These are phyloP conservation scores for Gari tellinella DNA, from an alignment of 2,888 invertebrate species.

Conservation along the genomic window DNA sequence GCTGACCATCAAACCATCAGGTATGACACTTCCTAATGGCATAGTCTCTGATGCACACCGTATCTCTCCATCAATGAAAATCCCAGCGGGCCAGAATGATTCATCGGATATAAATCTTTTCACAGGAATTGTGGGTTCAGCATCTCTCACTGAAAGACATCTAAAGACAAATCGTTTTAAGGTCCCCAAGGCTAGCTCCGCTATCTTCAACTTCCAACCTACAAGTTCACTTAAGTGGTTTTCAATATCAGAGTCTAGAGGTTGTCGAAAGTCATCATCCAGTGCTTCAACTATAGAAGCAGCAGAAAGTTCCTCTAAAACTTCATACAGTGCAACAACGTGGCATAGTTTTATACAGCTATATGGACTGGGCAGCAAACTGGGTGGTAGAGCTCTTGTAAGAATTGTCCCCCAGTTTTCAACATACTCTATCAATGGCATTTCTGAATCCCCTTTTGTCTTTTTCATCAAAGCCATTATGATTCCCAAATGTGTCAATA, in stretches of 20 bases:
- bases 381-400: slow-evolving; percentile 29
- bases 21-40: too few species aligned
- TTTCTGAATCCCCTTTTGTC: slow-evolving; percentile 48
- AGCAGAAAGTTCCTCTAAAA: slow-evolving; percentile 60
- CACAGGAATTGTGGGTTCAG: slow-evolving; percentile 30
- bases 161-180: slow-evolving; percentile 61
- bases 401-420: slow-evolving; percentile 42
- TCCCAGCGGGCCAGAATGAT: slow-evolving; percentile 58
- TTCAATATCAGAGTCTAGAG: slow-evolving; percentile 36
- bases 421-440: slow-evolving; percentile 53
- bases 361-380: slow-evolving; percentile 58
- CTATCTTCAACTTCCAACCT: slow-evolving; percentile 2
- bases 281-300: slow-evolving; percentile 53
- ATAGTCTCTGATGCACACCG: slow-evolving; percentile 5
- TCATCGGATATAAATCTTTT: slow-evolving; percentile 45
- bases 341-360: slow-evolving; percentile 58
- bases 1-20: too few species aligned
- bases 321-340: slow-evolving; percentile 51
- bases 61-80: slow-evolving; percentile 20
- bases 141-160: slow-evolving; percentile 49
- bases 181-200: slow-evolving; percentile 39
- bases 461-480: slow-evolving; percentile 59
- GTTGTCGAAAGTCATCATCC: slow-evolving; percentile 36
- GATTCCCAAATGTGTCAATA: slow-evolving; percentile 58
- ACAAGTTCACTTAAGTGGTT: slow-evolving; percentile 27